These are phyloP conservation scores for Origma solitaria DNA, from an alignment of 2,113 vertebrate genomes.

Conservation along the genomic window DNA sequence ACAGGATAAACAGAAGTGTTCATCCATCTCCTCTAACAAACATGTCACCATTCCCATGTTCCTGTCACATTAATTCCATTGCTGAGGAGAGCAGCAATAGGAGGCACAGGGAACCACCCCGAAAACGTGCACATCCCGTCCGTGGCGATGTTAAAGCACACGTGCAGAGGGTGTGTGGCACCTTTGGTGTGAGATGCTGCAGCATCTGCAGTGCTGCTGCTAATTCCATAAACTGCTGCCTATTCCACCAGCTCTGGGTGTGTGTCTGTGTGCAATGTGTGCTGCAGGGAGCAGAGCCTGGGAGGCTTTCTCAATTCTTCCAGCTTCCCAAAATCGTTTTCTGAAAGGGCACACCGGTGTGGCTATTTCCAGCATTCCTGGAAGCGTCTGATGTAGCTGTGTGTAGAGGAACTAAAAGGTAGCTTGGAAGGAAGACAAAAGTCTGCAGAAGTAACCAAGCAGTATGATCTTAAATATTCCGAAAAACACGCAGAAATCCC, in stretches of 20 bases:
- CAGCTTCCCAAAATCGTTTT: background rate
- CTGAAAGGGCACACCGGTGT: background rate
- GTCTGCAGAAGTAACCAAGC: background rate
- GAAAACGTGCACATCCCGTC: rapidly evolving
- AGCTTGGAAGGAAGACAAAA: background rate
- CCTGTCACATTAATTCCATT: background rate
- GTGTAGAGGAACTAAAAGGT: background rate
- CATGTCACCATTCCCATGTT: rapidly evolving
- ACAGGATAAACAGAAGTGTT: background rate
- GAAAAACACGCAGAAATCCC: background rate
- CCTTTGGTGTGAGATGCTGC: background rate
- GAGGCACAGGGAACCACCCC: background rate
- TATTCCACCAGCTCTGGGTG: background rate
- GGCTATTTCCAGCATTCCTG: background rate
- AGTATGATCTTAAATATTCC: background rate
- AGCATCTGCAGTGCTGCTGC: background rate
- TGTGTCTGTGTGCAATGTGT: rapidly evolving
- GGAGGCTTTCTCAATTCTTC: background rate
- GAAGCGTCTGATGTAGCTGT: background rate
- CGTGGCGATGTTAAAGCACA: background rate
- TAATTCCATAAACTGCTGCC: background rate
- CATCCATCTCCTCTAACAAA: background rate
- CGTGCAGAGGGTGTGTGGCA: rapidly evolving
- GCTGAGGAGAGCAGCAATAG: background rate
- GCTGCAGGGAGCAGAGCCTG: background rate